Percentiles rank a stretch among this genome's conserved stretches.
phyloP scores from a whole-genome alignment of 2,888 invertebrate genomes.

The Cryptocephalus moraei region DNA sequence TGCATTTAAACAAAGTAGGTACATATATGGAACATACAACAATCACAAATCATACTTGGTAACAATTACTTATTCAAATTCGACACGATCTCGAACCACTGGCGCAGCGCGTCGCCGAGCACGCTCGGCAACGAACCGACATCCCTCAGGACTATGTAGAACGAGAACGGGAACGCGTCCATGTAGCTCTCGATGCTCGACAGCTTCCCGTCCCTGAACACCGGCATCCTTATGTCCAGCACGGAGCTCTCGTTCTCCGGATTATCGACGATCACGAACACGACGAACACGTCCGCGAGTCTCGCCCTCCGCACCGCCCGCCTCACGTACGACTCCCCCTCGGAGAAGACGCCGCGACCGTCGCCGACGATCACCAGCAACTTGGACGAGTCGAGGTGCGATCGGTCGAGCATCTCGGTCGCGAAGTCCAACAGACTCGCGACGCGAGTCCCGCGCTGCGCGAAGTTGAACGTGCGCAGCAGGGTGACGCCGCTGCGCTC shows the following conservation, averaged over 20 bases:
- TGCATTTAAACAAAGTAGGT: too few species aligned
- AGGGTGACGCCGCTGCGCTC: slow-evolving; percentile 77
- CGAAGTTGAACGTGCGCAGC: slow-evolving; percentile 73
- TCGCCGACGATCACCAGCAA: slow-evolving; percentile 89
- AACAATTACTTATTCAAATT: too few species aligned
- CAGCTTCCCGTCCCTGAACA: slow-evolving; percentile 51
- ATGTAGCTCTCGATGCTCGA: slow-evolving; percentile 71
- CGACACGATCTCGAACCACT: slow-evolving; percentile 93
- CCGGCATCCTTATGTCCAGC: slow-evolving; percentile 73
- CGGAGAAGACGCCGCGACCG: slow-evolving; percentile 84
- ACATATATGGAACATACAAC: too few species aligned
- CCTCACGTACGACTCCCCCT: slow-evolving; percentile 68
- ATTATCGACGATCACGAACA: slow-evolving; percentile 94
- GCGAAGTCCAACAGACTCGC: slow-evolving; percentile 73
- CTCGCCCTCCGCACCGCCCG: slow-evolving; percentile 73
- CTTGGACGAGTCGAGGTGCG: slow-evolving; percentile 55
- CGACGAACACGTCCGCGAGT: slow-evolving; percentile 77
- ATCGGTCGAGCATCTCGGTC: slow-evolving; percentile 53
- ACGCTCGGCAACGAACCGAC: slow-evolving; percentile 80
- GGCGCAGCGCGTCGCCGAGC: slow-evolving; percentile 89
- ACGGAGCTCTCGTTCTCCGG: slow-evolving; percentile 89
- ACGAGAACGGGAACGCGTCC: slow-evolving; percentile 95
- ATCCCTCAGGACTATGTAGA: slow-evolving; percentile 88
- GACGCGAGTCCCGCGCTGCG: slow-evolving; percentile 82
- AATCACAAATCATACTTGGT: too few species aligned